Evolutionary conservation across 2,888 invertebrate genomes (phyloP), one percentile per base, ranked within the genome.

Genomic region (Amiota mariae): DNA sequence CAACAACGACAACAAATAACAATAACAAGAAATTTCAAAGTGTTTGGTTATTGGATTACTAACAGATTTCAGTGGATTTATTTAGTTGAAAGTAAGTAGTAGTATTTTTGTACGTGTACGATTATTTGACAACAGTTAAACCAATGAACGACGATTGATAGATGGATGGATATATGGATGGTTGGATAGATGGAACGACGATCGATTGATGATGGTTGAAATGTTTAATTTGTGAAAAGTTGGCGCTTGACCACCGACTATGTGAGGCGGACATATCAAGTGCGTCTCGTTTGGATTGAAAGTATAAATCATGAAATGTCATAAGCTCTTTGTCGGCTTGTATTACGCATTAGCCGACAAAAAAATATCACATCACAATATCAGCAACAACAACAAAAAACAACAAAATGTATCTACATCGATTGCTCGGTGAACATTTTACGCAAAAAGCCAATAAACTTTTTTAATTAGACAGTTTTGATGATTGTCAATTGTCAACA

Each of bases 401-500:
- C n/a, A 59, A 18, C 8, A 59, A 15, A 59, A 59, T 18, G 18
- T 13, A 63, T 46, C 24, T 13, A 68, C 67, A 68, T 20, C 54
- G n/a, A 20, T 15, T 59, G 59, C 20, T 47, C 66, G 66, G 48
- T 48, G 67, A 51, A 15, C 67, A 24, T 51, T 68, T 18, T 68
- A 54, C 54, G 51, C 67, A 68, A 68, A 68, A 68, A 68, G 24
- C 51, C 51, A 68, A 68, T 68, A 68, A 68, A 68, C 67, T 68
- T 84, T 83, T 83, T 83, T 83, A 83, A 83, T 83, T 85, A 83
- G 83, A 83, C 83, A 83, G 84, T 81, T 83, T 82, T 80, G 85
- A 85, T 84, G 85, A 84, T 78, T 85, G 82, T 83, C 83, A 83
- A 83, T 83, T 84, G 85, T 84, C 85, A 51, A 24, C 13, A n/a